Base-by-base conservation (phyloP, 2,888 invertebrate genomes). In the Polymixis lichenea region DNA sequence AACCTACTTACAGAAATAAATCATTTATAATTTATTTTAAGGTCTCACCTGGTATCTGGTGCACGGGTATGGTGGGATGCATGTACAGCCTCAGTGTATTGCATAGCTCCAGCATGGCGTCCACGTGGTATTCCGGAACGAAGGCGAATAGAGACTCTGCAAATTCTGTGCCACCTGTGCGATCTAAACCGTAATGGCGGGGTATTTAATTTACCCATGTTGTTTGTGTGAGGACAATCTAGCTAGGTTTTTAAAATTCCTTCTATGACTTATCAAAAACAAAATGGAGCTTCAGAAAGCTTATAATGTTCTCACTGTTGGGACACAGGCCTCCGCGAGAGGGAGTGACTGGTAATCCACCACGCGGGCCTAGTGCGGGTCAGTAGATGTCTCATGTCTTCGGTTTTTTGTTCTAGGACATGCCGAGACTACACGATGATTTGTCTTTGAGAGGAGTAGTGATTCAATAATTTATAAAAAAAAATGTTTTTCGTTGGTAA, bases 91-190 rank as follows among this genome's bases (percentile, higher is more conserved):
- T 93, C 62, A 98, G 90, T 0, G 97, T 97, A 86, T 97, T 97
- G 90, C 97, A 97, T 5, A 98, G 90, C 88, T 98, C 97, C 64
- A 98, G 93, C 91, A 97, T 96, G 1, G 97, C 97, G 81, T 98
- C 97, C 70, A 98, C 96, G 91, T 98, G 98, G 93, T 98, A 98
- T 88, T 98, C 98, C 0, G 98, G 98, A 22, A 98, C 97, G 90
- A 98, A 98, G 32, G 97, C 97, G 89, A 98, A 98, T 77, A 98
- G 90, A 0, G 96, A 92, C 65, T 95, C 95, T 5, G 94, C 84
- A 81, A 94, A 95, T 49, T 93, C 93, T 3, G 87, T 84, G 28
- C 78, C 87, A 76, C 81, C 84, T 75, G 80, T 73, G 74, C 76
- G 56, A 75, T 78, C 84, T 87, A 58, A 62, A 69, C 67, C 68